These are phyloP conservation scores for Spodoptera frugiperda DNA, from an alignment of 1,140 invertebrate genomes.

Conservation along the genomic window DNA sequence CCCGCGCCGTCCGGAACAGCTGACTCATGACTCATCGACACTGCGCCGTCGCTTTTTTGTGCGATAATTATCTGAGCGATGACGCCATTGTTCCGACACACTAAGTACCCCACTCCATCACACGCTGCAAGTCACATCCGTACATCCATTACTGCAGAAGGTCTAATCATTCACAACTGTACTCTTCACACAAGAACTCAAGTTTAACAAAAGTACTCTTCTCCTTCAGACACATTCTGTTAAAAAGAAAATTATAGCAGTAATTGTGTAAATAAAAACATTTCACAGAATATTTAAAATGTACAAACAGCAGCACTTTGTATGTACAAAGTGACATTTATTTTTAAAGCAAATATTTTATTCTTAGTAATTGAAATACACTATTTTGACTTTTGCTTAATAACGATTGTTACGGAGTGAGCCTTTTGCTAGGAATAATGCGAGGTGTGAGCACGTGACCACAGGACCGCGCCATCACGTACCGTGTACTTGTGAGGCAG, in stretches of 20 bases:
- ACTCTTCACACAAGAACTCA: no score
- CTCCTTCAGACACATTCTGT: neutral
- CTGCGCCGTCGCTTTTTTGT: constrained; percentile 40
- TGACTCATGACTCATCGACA: constrained; percentile 57
- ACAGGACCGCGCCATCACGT: neutral
- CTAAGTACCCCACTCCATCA: constrained; percentile 34
- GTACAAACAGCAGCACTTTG: no score
- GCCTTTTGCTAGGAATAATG: neutral
- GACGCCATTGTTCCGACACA: constrained; percentile 48
- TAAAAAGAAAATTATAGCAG: neutral
- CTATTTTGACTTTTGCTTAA: no score
- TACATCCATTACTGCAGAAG: neutral
- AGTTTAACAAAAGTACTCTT: no score
- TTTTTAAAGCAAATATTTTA: no score
- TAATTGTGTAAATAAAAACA: neutral
- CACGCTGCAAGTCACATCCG: constrained; percentile 44
- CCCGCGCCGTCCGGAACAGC: constrained; percentile 47
- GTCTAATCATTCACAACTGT: neutral
- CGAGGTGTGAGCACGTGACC: neutral
- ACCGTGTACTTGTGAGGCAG: constrained; percentile 1
- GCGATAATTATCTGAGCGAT: constrained; percentile 56
- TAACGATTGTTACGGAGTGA: neutral
- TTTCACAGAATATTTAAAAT: no score
- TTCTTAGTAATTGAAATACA: no score
- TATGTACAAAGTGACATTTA: no score